These are phyloP conservation scores for Rutpela maculata DNA, from an alignment of 2,888 invertebrate species.

Conservation along the genomic window DNA sequence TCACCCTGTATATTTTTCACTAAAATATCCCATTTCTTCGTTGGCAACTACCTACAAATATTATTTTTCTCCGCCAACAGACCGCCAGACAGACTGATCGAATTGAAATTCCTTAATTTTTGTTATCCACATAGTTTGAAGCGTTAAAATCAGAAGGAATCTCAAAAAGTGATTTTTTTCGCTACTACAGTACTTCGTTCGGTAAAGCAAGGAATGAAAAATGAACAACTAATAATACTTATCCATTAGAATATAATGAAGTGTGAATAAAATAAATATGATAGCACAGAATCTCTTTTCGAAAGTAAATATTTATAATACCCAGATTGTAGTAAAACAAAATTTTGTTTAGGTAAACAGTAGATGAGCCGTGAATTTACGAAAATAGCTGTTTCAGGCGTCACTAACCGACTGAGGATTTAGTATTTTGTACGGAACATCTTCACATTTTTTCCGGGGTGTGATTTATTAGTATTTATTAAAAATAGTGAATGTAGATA, in stretches of 20 bases:
- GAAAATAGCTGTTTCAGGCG: neutral
- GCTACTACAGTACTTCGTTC: too few relatives aligned
- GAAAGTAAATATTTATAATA: constrained; percentile 1
- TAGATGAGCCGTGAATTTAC: constrained; percentile 7
- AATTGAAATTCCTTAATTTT: too few relatives aligned
- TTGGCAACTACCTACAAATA: too few relatives aligned
- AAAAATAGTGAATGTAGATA: neutral
- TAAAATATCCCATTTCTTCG: too few relatives aligned
- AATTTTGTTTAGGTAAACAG: constrained; percentile 6
- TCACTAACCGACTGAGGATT: neutral
- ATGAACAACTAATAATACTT: neutral
- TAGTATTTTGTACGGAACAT: neutral
- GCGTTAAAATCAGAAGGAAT: too few relatives aligned
- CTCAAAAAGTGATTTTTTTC: too few relatives aligned
- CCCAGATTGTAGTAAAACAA: neutral
- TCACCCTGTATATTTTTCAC: too few relatives aligned
- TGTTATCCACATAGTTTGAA: too few relatives aligned
- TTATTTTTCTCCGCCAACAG: too few relatives aligned
- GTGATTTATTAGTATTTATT: neutral
- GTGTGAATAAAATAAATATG: neutral
- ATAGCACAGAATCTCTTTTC: neutral
- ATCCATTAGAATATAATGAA: neutral
- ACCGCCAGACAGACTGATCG: too few relatives aligned
- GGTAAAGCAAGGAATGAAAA: too few relatives aligned
- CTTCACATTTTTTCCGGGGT: neutral